phyloP scores from a whole-genome alignment of 1,140 invertebrate genomes.

The Copidosoma floridanum region DNA sequence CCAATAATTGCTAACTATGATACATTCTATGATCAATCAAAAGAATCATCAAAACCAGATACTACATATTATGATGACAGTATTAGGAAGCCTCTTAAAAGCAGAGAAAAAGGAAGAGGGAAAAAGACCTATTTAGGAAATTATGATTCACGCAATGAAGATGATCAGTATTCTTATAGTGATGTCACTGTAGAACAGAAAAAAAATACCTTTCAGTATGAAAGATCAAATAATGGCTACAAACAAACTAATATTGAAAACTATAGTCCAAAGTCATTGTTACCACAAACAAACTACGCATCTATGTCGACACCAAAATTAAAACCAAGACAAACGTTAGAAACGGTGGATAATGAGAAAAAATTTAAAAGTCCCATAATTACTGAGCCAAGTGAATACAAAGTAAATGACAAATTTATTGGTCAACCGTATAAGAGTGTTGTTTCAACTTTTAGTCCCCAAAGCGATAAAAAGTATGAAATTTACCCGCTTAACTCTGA shows the following conservation, averaged over 20 bases:
- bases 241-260: conserved; percentile 1
- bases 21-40: conserved; percentile 42
- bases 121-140: conserved; percentile 32
- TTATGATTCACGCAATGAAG: conserved; percentile 22
- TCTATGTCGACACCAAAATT: neutral
- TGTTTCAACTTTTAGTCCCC: neutral
- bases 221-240: conserved; percentile 2
- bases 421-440: conserved; percentile 5
- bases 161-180: conserved; percentile 16
- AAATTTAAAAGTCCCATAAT: conserved; percentile 6
- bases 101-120: conserved; percentile 20
- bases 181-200: conserved; percentile 17
- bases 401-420: conserved; percentile 31
- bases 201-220: conserved; percentile 1
- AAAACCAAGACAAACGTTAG: conserved; percentile 7
- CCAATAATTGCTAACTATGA: conserved; percentile 49
- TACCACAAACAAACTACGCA: neutral
- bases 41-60: conserved; percentile 25
- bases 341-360: neutral
- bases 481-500: neutral
- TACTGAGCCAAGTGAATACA: conserved; percentile 32
- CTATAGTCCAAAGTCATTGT: neutral
- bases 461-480: neutral
- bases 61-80: conserved; percentile 7
- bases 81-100: conserved; percentile 15